phyloP scores from a whole-genome alignment of 2,113 vertebrate genomes.

The Ochotona princeps region DNA sequence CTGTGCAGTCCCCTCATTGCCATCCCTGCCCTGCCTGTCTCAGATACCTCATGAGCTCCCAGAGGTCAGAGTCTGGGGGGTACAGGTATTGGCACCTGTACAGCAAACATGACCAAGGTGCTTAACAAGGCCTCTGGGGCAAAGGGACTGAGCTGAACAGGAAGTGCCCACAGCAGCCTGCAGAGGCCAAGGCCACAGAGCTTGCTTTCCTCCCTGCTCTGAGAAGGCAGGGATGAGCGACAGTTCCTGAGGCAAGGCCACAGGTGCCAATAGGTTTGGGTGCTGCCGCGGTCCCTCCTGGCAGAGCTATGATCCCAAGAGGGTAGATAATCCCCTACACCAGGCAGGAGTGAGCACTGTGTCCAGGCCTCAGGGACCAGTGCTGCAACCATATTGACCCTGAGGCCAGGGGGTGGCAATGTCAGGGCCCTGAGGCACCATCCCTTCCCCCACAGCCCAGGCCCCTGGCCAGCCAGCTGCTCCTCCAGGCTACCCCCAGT shows the following conservation, averaged over 20 bases:
- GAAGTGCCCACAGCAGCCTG: background rate
- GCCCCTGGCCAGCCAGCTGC: background rate
- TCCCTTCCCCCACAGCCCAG: background rate
- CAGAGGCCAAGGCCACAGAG: background rate
- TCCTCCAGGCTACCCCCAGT: too few relatives aligned
- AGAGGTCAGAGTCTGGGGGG: background rate
- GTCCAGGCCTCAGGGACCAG: background rate
- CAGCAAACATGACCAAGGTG: background rate
- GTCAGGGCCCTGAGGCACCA: background rate
- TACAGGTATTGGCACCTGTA: fast-evolving
- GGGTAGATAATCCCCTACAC: background rate
- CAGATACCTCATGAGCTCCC: background rate
- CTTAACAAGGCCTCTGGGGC: background rate
- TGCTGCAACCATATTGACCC: background rate
- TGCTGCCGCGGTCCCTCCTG: background rate
- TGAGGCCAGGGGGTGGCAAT: background rate
- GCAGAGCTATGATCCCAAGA: background rate
- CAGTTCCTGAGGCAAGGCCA: background rate
- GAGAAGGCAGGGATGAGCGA: background rate
- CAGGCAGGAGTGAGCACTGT: background rate
- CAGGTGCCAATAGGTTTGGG: background rate
- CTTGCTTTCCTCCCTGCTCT: background rate
- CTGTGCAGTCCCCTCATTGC: background rate
- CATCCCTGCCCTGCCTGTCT: background rate
- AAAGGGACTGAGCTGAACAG: background rate